Conservation (phyloP, 2,113 vertebrate species). For the Daphoenositta chrysoptera region DNA sequence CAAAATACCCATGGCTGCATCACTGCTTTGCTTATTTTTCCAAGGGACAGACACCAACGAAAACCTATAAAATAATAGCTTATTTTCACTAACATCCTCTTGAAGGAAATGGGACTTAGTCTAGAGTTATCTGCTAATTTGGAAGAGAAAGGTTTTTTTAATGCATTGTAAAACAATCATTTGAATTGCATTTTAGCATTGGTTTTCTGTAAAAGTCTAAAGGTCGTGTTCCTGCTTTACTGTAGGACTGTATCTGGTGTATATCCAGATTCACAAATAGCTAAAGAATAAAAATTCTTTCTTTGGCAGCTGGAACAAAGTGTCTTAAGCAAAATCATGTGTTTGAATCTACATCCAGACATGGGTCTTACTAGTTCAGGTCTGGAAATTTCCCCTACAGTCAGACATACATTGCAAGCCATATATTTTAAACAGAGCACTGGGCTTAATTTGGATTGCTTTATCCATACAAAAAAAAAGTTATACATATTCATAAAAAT, state of each 20-base stretch:
- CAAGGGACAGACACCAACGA: not conserved
- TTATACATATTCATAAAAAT: not conserved
- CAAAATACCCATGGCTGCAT: not conserved
- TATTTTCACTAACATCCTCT: not conserved
- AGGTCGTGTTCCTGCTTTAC: constrained; percentile 21
- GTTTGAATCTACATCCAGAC: constrained; percentile 49
- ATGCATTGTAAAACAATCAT: not conserved
- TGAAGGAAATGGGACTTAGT: not conserved
- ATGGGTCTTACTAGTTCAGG: constrained; percentile 23
- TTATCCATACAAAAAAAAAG: not conserved
- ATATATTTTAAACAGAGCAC: constrained; percentile 17
- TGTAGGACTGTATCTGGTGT: constrained; percentile 27
- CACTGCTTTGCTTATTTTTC: not conserved
- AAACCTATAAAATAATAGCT: not conserved
- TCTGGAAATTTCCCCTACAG: constrained; percentile 45
- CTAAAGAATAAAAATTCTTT: constrained; percentile 49
- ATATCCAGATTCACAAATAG: constrained; percentile 53
- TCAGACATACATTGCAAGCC: not conserved
- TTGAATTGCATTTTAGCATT: not conserved
- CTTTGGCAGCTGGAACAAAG: constrained; percentile 58
- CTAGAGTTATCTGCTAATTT: not conserved
- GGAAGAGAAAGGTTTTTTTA: not conserved
- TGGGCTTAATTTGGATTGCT: not conserved
- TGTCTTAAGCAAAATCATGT: constrained; percentile 59
- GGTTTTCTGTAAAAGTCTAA: constrained; percentile 29